Percentiles rank a stretch among this genome's conserved stretches.
phyloP scores from a whole-genome alignment of 2,797 vertebrate species.

The Sebastes itinus region DNA sequence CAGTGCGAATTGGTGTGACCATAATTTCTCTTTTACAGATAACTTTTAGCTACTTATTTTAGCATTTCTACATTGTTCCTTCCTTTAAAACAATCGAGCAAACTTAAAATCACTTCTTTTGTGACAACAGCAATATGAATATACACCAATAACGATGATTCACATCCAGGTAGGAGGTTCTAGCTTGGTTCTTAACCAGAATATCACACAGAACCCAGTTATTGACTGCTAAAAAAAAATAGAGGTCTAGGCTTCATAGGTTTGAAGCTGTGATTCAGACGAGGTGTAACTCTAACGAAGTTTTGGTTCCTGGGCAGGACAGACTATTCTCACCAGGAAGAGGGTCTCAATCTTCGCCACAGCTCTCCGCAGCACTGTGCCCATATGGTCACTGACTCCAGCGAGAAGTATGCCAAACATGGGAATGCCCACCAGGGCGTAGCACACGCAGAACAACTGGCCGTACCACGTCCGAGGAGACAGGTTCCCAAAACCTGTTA shows the following conservation, averaged over 20 bases:
- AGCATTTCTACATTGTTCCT: background rate
- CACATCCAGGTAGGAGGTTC: background rate
- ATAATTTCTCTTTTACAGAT: background rate
- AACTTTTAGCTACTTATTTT: background rate
- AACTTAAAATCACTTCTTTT: background rate
- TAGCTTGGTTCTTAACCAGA: background rate
- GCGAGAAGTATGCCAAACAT: slow-evolving; percentile 94
- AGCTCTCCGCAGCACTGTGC: slow-evolving; percentile 86
- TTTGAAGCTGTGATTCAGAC: slow-evolving; percentile 1
- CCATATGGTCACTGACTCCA: slow-evolving; percentile 92
- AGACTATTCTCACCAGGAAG: slow-evolving; percentile 87
- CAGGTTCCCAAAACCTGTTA: slow-evolving; percentile 89
- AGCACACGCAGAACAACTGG: slow-evolving; percentile 92
- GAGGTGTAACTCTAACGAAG: background rate
- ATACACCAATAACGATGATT: background rate
- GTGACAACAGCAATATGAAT: background rate
- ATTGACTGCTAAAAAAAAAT: background rate
- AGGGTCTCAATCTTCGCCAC: slow-evolving; percentile 90
- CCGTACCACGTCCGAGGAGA: slow-evolving; percentile 87
- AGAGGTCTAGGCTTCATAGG: background rate
- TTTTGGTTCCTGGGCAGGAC: slow-evolving; percentile 32
- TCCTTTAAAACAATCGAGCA: background rate
- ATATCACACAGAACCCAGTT: background rate
- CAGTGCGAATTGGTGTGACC: background rate
- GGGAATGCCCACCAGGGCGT: slow-evolving; percentile 92